Percentiles rank a stretch among this genome's conserved stretches.
phyloP scores from a whole-genome alignment of 1,140 invertebrate species.

The Alviniconcha marisindica region DNA sequence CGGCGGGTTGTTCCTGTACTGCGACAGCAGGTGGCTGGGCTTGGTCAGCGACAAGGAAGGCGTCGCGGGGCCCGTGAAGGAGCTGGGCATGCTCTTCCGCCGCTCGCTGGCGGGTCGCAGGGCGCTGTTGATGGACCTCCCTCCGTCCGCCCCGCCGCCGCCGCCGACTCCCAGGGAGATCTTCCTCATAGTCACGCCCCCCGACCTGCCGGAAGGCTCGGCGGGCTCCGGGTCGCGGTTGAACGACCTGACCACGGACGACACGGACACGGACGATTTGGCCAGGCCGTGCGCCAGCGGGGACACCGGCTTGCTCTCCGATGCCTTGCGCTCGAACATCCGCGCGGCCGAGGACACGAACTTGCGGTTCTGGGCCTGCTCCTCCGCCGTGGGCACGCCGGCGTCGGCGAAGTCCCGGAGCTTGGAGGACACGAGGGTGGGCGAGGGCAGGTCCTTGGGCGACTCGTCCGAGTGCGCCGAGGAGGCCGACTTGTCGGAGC shows the following conservation, averaged over 20 bases:
- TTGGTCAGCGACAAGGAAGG: constrained; percentile 25
- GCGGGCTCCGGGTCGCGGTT: not conserved
- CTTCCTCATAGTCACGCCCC: constrained; percentile 21
- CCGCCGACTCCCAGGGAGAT: not conserved
- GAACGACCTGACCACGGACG: constrained; percentile 11
- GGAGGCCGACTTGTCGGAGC: constrained; percentile 6
- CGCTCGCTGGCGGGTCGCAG: constrained; percentile 31
- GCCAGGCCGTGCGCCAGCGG: not conserved
- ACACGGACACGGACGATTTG: constrained; percentile 23
- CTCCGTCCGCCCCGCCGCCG: not conserved
- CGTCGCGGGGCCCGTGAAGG: not conserved
- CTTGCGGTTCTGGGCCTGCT: constrained; percentile 28
- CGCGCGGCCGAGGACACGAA: constrained; percentile 31
- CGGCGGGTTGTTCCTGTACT: not conserved
- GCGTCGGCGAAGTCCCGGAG: constrained; percentile 27
- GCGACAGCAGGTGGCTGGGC: constrained; percentile 8
- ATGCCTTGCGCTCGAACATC: constrained; percentile 31
- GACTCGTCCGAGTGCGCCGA: constrained; percentile 1
- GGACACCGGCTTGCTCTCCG: constrained; percentile 14
- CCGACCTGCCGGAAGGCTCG: not conserved
- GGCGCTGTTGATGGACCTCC: constrained; percentile 30
- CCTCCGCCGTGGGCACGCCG: constrained; percentile 1
- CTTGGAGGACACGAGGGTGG: constrained; percentile 25
- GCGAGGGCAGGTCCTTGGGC: not conserved
- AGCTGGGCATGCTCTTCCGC: constrained; percentile 21